Base-by-base conservation (phyloP, 35 echinoderm and acorn worm genomes). In the Holothuria glaberrima region DNA sequence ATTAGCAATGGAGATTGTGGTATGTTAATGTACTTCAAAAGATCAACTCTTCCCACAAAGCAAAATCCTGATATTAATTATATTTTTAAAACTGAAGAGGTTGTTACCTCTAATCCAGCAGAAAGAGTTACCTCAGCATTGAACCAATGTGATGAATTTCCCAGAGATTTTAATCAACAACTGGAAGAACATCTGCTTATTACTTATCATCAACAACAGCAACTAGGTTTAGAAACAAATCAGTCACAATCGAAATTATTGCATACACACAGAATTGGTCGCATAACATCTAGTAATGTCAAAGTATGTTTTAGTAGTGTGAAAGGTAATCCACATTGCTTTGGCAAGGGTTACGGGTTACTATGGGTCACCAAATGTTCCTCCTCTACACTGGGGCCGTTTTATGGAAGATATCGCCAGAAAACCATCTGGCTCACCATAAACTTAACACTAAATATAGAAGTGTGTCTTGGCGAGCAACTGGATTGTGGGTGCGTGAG, bases 251-350 rank as follows among this genome's bases (percentile, higher is more conserved):
- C 68, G 21, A 35, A 30, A 52, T 65, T 92, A 18, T 80, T 69
- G 84, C 0, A 78, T 21, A 87, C 45, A 5, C 69, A 88, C 35
- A 33, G 78, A 48, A 35, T 48, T 68, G 87, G 92, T 1, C 86
- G 89, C 19, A 88, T 94, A 19, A 94, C 92, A 30, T 38, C 93
- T 52, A 94, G 92, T 86, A 82, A 61, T 52, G 87, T 72, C 27
- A 77, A 87, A 58, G 44, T 79, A 25, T 85, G 88, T 85, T 60
- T 54, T 63, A 82, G 58, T 44, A 29, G 33, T 89, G 92, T 94
- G 12, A 75, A 31, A 34, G 73, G 88, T 93, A 86, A 73, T 2
- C 2, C 92, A 94, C 35, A 90, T 83, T 26, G 86, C 71, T 72
- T 59, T 88, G 30, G 82, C 91, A 30, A 87, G 83, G 74, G 91